These are phyloP conservation scores for Pitta sordida DNA, from an alignment of 2,113 vertebrate species.

Conservation along the genomic window DNA sequence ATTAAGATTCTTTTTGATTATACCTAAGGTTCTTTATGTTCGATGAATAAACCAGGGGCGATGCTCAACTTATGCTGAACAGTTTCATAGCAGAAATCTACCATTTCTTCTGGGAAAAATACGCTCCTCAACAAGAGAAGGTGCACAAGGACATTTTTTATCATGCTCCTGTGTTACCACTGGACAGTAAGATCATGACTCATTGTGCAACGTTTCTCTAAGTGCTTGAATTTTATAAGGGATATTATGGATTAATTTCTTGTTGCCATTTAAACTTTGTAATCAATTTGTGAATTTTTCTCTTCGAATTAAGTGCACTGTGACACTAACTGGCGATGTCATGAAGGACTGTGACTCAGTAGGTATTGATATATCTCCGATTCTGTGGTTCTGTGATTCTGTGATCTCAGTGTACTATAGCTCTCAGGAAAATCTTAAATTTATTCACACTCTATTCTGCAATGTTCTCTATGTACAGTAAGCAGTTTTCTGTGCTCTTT, in stretches of 20 bases:
- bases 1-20: neutral
- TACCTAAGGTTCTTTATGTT: neutral
- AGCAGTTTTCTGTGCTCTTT: neutral
- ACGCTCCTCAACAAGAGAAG: neutral
- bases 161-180: accelerated
- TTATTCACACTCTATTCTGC: neutral
- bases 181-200: neutral
- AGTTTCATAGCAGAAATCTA: neutral
- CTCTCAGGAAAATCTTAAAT: neutral
- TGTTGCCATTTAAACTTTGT: neutral
- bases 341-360: neutral
- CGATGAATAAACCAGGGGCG: neutral
- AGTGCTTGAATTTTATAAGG: neutral
- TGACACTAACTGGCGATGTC: neutral
- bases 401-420: too few relatives aligned
- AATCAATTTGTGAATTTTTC: neutral
- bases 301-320: neutral
- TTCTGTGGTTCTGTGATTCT: too few relatives aligned
- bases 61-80: neutral
- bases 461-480: neutral
- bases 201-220: neutral
- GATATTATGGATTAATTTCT: neutral
- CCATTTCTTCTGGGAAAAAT: neutral
- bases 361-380: too few relatives aligned
- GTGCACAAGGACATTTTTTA: neutral